Conservation (phyloP, 2,797 vertebrate genomes). For the Pempheris klunzingeri region DNA sequence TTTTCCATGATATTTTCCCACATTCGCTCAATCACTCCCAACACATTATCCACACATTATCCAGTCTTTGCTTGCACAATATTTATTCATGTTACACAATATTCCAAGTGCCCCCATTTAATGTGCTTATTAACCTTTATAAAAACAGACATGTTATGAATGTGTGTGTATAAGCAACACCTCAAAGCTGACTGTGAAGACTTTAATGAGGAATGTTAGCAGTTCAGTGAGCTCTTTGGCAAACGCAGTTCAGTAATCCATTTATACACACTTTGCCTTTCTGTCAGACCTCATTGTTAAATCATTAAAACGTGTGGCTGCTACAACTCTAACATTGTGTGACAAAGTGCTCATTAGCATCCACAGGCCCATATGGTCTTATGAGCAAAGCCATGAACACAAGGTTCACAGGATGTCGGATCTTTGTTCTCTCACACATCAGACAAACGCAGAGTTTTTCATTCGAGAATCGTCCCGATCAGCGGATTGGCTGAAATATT, state of each 20-base stretch:
- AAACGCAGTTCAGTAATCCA: conserved; percentile 18
- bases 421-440: background rate
- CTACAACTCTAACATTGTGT: conserved; percentile 24
- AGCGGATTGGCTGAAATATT: background rate
- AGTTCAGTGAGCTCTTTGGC: conserved; percentile 36
- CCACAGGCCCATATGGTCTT: conserved; percentile 1
- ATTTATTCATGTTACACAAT: conserved; percentile 77
- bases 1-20: conserved; percentile 90
- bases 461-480: background rate
- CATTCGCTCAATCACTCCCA: conserved; percentile 80
- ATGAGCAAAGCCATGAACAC: conserved; percentile 2
- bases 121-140: conserved; percentile 74
- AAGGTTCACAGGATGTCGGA: background rate
- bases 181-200: conserved; percentile 52
- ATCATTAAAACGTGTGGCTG: conserved; percentile 48
- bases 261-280: conserved; percentile 38
- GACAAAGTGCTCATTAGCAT: conserved; percentile 55
- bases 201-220: conserved; percentile 54
- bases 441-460: background rate
- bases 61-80: conserved; percentile 71
- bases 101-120: conserved; percentile 72
- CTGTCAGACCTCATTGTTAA: conserved; percentile 32
- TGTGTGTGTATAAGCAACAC: conserved; percentile 58
- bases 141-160: conserved; percentile 63
- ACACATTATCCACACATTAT: conserved; percentile 79